phyloP scores from a whole-genome alignment of 2,113 vertebrate species.

The Protobothrops mucrosquamatus region DNA sequence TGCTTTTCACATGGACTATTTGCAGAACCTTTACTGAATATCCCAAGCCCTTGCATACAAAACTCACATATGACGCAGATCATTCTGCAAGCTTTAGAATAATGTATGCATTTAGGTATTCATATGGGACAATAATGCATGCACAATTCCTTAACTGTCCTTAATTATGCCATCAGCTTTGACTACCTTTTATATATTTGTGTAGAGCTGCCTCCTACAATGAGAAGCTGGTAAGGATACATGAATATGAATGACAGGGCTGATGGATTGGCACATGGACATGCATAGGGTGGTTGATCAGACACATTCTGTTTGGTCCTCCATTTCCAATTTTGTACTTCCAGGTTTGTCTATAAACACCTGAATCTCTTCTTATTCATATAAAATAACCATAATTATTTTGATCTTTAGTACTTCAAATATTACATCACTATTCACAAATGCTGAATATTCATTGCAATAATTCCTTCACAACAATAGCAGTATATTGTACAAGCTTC shows the following conservation, averaged over 20 bases:
- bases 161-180: neutral
- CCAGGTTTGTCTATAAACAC: neutral
- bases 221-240: neutral
- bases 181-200: neutral
- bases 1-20: neutral
- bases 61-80: neutral
- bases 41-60: neutral
- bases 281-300: neutral
- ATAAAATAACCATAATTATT: neutral
- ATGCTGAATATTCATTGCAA: constrained; percentile 10
- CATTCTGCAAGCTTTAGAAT: neutral
- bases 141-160: neutral
- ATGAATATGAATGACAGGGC: neutral
- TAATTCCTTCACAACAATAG: neutral
- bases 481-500: constrained; percentile 17
- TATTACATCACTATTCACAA: neutral
- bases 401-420: neutral
- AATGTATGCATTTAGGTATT: no score
- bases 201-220: neutral
- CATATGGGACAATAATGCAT: neutral
- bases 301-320: neutral
- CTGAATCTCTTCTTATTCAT: neutral
- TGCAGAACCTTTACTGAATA: neutral
- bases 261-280: neutral
- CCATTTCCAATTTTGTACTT: neutral